Base-by-base conservation (phyloP, 2,113 vertebrate species). In the Clarias batrachus region DNA sequence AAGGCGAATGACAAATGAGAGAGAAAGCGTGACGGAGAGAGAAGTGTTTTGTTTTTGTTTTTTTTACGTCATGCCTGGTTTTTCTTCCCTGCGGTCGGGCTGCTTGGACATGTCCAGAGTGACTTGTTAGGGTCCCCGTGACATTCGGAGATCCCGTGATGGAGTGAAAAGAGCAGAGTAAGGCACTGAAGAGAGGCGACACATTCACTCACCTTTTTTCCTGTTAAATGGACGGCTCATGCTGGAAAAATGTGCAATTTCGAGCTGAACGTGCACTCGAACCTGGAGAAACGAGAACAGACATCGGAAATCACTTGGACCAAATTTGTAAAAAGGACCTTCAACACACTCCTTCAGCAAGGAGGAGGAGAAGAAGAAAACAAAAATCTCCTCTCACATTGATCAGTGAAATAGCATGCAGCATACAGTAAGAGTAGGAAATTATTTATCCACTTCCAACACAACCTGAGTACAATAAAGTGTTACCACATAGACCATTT, bases 211-310 rank as follows among this genome's bases (percentile, higher is more conserved):
- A 98, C 97, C 97, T 96, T 96, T 98, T 93, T 98, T 98, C 90
- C 96, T 95, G 94, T 96, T 97, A 93, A 98, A 98, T 90, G 97
- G 96, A 86, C 96, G 96, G 89, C 97, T 98, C 97, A 98, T 98
- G 93, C 92, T 97, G 96, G 91, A 93, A 93, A 48, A 93, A 88
- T 57, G 87, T 90, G 90, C 4, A n/a, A 91, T 91, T 79, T 91
- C 80, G 33, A 71, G 71, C 89, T 85, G 81, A 88, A 81, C 85
- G 86, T 91, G 92, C 91, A 89, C 91, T 90, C 91, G 92, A 92
- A 92, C 93, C 94, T 95, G 88, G 56, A 73, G 16, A 48, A 78
- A 87, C n/a, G 7, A 87, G 59, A 85, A 81, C 25, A 25, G 63
- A 91, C 73, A 27, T 59, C 16, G 6, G 12, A 83, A 57, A 71